Base-by-base conservation (phyloP, 1,140 invertebrate genomes). In the Drosophila sturtevanti region DNA sequence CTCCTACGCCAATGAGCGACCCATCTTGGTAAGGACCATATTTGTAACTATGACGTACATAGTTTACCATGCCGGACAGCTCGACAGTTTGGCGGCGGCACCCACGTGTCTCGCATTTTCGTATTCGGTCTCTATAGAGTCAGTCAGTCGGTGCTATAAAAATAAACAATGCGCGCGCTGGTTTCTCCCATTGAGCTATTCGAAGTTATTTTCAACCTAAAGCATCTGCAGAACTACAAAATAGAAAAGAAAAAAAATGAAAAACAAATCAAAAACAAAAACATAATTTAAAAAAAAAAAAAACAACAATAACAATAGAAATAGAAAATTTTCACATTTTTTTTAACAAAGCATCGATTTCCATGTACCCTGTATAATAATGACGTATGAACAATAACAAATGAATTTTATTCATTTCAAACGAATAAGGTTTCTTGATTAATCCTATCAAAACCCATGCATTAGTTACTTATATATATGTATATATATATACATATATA, bases 171-270 rank as follows among this genome's bases (percentile, higher is more conserved):
- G 38, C 66, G 64, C 72, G 51, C 35, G 51, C 44, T 62, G 54
- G 18, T 21, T 35, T 35, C 52, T 41, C 60, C 58, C 61, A 24
- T 51, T 64, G 54, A 66, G 72, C 82, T 24, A 68, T 81, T 68
- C 60, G 71, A 87, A 87, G 82, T 72, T 87, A 86, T 86, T 86
- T 86, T 86, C 64, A 86, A 82, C 79, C 71, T 62, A 64, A 31
- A 86, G 82, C 82, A 87, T 86, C 72, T 87, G 82, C 78, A 86
- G 54, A 78, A 62, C 34, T 24, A 38, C 7, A 55, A 56, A 41
- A 73, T 31, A 7, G 27, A 31, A 31, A 3, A 31, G 1, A 3
- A 31, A 31, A 3, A 31, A 31, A 31, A 31, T 6, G 27, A 31
- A 31, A 31, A 0, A n/a, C n/a, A n/a, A n/a, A n/a, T n/a, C n/a